phyloP scores from a whole-genome alignment of 2,797 vertebrate genomes.

The Martes flavigula region DNA sequence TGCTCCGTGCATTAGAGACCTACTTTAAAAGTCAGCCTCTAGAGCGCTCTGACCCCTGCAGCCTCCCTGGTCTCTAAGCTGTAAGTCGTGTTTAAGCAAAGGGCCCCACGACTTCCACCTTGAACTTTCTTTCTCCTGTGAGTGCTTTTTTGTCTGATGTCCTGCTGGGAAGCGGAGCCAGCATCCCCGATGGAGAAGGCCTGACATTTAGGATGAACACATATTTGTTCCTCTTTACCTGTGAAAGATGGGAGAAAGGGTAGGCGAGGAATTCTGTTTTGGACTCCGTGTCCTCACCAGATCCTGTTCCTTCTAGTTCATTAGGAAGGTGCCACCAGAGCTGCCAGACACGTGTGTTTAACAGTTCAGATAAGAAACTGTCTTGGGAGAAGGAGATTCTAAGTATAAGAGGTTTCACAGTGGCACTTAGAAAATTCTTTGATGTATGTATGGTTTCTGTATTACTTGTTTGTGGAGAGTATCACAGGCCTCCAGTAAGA shows the following conservation, averaged over 20 bases:
- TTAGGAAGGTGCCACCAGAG: background rate
- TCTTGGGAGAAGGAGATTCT: background rate
- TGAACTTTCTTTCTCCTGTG: background rate
- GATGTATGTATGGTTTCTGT: background rate
- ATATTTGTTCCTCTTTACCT: fast-evolving
- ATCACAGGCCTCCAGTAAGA: no score
- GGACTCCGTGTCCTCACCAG: fast-evolving
- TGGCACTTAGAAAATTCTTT: background rate
- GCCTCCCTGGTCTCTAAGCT: background rate
- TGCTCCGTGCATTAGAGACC: background rate
- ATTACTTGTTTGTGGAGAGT: background rate
- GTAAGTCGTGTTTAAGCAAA: background rate
- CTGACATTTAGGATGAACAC: slow-evolving; percentile 25
- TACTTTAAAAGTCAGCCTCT: background rate
- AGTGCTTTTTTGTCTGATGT: background rate
- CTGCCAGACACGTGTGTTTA: background rate
- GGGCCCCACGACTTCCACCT: background rate
- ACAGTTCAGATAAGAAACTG: background rate
- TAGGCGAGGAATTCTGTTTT: background rate
- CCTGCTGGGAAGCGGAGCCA: background rate
- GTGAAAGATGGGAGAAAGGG: background rate
- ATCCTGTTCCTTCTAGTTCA: background rate
- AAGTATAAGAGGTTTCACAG: background rate
- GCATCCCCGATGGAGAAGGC: background rate
- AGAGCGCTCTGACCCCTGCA: background rate